Base-by-base conservation (phyloP, 2,888 invertebrate species). In the Stenurella melanura region DNA sequence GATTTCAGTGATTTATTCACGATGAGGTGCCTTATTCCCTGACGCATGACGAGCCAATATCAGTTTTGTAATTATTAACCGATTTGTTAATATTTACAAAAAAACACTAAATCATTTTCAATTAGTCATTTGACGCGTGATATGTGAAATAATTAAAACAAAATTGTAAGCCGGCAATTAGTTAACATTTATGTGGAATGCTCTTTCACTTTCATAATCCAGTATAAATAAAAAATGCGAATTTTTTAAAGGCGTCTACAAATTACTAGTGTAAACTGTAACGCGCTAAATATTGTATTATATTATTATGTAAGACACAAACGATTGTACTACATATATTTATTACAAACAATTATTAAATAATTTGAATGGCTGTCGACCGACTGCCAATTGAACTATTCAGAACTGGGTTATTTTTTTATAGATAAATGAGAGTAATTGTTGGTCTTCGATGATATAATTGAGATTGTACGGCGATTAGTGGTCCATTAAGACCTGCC, bases 201-300 rank as follows among this genome's bases (percentile, higher is more conserved):
- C n/a, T 50, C 50, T 50, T 50, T 50, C 50, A 50, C 50, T 50
- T 50, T 50, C 50, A 50, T 50, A 50, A 50, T 50, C 50, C 50
- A 15, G n/a, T n/a, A 50, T 50, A n/a, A 50, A 50, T 50, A 50
- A 50, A 50, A 50, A 50, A 50, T 50, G 50, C n/a, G 50, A 50
- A n/a, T 12, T 50, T n/a, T 50, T n/a, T 50, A n/a, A 26, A 50
- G 15, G 50, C 6, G n/a, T 50, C 50, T 50, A 50, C 50, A 50
- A 50, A 50, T 50, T 17, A 50, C 15, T n/a, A 50, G 15, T 50
- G n/a, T n/a, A 50, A 50, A 50, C 7, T 50, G n/a, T 50, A 50
- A 50, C 50, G 50, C 50, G 50, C 50, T 50, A 50, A 50, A 50
- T 17, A 34, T 34, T 34, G n/a, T 50, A 42, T 50, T 50, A 50